Conservation (phyloP, 1,140 invertebrate species). For the Subanguina moxae region DNA sequence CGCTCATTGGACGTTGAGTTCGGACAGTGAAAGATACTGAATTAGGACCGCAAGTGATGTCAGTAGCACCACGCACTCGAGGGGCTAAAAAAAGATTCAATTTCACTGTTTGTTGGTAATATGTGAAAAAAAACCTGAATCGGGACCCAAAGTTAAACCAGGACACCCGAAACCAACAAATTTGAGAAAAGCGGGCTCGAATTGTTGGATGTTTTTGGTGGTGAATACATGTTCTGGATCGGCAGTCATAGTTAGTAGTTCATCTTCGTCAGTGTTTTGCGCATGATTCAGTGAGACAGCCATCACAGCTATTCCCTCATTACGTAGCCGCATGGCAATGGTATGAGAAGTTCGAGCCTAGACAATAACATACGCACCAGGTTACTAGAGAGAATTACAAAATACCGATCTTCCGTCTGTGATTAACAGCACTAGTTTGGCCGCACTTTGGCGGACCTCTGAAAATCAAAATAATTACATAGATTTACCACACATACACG, state of each 20-base stretch:
- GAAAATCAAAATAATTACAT: slow-evolving; percentile 24
- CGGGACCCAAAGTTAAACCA: slow-evolving; percentile 47
- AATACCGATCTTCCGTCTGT: slow-evolving; percentile 52
- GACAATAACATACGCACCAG: neutral
- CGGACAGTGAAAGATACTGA: slow-evolving; percentile 56
- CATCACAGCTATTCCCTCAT: slow-evolving; percentile 33
- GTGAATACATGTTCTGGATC: slow-evolving; percentile 50
- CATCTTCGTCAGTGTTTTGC: slow-evolving; percentile 46
- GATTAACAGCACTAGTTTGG: slow-evolving; percentile 50
- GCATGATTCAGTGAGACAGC: slow-evolving; percentile 47
- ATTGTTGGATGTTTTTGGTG: slow-evolving; percentile 48
- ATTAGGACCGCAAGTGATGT: slow-evolving; percentile 51
- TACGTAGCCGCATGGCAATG: slow-evolving; percentile 25
- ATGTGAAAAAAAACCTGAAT: slow-evolving; percentile 38
- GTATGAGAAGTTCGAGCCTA: slow-evolving; percentile 3
- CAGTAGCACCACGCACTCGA: slow-evolving; percentile 52
- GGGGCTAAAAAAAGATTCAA: slow-evolving; percentile 41
- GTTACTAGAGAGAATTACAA: too few species aligned
- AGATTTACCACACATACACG: neutral
- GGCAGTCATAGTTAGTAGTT: slow-evolving; percentile 50
- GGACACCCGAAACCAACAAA: slow-evolving; percentile 57
- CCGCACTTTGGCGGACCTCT: slow-evolving; percentile 43
- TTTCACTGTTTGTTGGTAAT: neutral
- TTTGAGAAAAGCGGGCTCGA: slow-evolving; percentile 52
- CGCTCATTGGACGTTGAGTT: slow-evolving; percentile 54